Conservation (phyloP, 2,113 vertebrate genomes). For the Pica pica region DNA sequence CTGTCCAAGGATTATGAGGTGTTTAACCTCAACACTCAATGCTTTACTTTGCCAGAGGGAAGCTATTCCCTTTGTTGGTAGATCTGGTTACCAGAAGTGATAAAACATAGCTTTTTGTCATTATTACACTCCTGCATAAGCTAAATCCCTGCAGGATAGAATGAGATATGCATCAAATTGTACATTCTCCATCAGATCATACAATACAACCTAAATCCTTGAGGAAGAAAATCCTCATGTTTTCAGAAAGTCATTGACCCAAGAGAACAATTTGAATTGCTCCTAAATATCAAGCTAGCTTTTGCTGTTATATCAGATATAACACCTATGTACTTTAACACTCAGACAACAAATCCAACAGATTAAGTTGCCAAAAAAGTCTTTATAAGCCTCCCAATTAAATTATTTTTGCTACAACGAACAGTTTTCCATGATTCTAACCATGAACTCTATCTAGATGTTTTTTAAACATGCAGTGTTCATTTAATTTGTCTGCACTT, state of each 20-base stretch:
- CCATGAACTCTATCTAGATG: not conserved
- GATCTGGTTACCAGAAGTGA: slow-evolving; percentile 33
- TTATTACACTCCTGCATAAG: not conserved
- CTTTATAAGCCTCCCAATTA: not conserved
- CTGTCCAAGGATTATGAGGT: slow-evolving; percentile 14
- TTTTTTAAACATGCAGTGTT: not conserved
- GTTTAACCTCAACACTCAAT: not conserved
- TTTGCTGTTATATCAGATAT: not conserved
- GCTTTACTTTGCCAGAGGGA: slow-evolving; percentile 22
- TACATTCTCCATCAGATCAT: not conserved
- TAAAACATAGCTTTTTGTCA: slow-evolving; percentile 24
- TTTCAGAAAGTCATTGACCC: not conserved
- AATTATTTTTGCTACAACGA: not conserved
- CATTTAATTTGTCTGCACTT: not conserved
- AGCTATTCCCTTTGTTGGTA: slow-evolving; percentile 39
- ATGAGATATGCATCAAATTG: not conserved
- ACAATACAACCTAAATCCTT: not conserved
- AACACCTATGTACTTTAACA: not conserved
- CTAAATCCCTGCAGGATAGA: slow-evolving; percentile 18
- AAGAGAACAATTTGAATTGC: not conserved
- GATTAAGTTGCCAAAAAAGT: not conserved
- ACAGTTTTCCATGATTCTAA: not conserved
- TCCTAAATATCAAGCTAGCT: not conserved
- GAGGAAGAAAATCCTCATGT: not conserved
- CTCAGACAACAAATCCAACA: not conserved